These are phyloP conservation scores for Drosophila borealis DNA, from an alignment of 2,888 invertebrate species.

Conservation along the genomic window DNA sequence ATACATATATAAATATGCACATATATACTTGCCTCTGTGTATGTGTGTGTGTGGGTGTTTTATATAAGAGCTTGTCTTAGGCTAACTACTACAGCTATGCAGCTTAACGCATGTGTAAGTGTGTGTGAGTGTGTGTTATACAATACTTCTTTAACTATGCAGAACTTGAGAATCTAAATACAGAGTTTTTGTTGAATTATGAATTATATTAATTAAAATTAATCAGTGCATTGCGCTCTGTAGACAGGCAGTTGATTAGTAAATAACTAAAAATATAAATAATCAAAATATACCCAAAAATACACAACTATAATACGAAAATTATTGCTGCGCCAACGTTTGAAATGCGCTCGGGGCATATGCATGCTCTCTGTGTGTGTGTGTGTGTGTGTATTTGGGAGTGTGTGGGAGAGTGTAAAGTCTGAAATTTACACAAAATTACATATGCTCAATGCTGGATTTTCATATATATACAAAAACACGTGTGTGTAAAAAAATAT, in stretches of 20 bases:
- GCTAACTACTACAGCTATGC: slow-evolving; percentile 61
- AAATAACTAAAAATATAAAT: slow-evolving; percentile 52
- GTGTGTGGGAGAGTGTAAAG: slow-evolving; percentile 8
- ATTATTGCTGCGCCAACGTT: slow-evolving; percentile 40
- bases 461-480: slow-evolving; percentile 38
- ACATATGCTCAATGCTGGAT: slow-evolving; percentile 54
- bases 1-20: slow-evolving; percentile 19
- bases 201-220: slow-evolving; percentile 73
- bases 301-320: slow-evolving; percentile 52
- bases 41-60: slow-evolving; percentile 25
- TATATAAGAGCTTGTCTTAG: slow-evolving; percentile 39
- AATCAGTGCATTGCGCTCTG: slow-evolving; percentile 81
- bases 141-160: slow-evolving; percentile 23
- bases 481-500: slow-evolving; percentile 47
- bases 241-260: slow-evolving; percentile 74
- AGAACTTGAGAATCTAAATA: slow-evolving; percentile 44
- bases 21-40: slow-evolving; percentile 28
- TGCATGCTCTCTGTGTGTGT: neutral
- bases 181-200: slow-evolving; percentile 28
- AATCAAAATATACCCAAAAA: slow-evolving; percentile 23
- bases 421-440: slow-evolving; percentile 58
- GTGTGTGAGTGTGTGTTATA: slow-evolving; percentile 7
- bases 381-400: neutral
- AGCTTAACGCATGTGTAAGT: slow-evolving; percentile 40
- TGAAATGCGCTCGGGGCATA: slow-evolving; percentile 60